Evolutionary conservation across 2,797 vertebrate species (phyloP).

Genomic region (Sebastes reedi): DNA sequence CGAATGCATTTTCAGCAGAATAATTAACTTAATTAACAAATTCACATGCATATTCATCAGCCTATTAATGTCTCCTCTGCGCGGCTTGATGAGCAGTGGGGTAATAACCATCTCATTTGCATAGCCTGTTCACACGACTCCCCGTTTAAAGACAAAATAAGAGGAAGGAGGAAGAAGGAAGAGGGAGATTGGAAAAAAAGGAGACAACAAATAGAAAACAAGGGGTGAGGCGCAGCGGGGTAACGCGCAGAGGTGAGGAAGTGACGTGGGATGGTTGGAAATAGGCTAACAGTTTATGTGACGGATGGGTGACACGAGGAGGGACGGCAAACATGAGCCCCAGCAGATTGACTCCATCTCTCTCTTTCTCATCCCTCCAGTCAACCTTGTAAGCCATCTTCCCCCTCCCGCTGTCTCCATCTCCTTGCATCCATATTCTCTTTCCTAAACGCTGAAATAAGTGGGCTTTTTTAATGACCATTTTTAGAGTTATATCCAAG

Average conservation of each 20-base stretch:
- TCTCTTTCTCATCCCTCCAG: constrained; percentile 67
- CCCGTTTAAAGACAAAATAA: constrained; percentile 85
- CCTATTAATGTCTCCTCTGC: constrained; percentile 98
- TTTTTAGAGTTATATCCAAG: constrained; percentile 36
- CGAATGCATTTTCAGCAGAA: constrained; percentile 99
- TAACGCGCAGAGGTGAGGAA: constrained; percentile 66
- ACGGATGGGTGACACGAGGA: constrained; percentile 66
- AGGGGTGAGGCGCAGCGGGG: constrained; percentile 60
- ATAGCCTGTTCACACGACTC: constrained; percentile 94
- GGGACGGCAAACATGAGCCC: constrained; percentile 62
- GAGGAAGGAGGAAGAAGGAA: constrained; percentile 68
- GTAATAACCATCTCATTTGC: constrained; percentile 99
- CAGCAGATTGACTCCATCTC: constrained; percentile 68
- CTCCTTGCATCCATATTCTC: constrained; percentile 41
- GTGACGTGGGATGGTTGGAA: constrained; percentile 68
- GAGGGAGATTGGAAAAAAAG: constrained; percentile 51
- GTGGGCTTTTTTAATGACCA: constrained; percentile 34
- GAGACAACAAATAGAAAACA: constrained; percentile 67
- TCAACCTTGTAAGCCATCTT: constrained; percentile 66
- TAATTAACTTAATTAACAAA: constrained; percentile 99
- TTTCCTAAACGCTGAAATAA: constrained; percentile 39
- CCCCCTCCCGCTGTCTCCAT: constrained; percentile 69
- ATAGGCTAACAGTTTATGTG: constrained; percentile 60
- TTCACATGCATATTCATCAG: constrained; percentile 99
- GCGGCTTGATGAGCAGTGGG: constrained; percentile 98